phyloP scores from a whole-genome alignment of 2,888 invertebrate genomes.

The Entomobrya proxima region DNA sequence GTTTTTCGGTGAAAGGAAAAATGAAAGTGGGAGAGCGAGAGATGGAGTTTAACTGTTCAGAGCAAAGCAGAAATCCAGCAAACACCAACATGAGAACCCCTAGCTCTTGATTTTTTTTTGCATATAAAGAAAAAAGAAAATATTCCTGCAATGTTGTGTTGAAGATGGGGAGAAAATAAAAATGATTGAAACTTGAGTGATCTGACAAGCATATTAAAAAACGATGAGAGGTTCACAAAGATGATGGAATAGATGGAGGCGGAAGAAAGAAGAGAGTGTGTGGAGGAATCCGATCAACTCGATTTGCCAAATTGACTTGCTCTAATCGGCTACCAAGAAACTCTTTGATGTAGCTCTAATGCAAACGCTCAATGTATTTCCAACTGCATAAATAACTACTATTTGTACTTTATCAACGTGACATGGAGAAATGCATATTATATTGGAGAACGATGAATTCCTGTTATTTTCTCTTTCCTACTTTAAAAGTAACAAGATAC shows the following conservation, averaged over 20 bases:
- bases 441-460: too few relatives aligned
- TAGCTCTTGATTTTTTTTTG: too few relatives aligned
- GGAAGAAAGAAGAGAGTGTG: neutral
- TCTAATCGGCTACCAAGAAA: too few relatives aligned
- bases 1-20: neutral
- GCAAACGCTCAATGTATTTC: too few relatives aligned
- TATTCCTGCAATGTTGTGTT: too few relatives aligned
- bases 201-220: neutral
- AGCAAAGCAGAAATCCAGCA: neutral
- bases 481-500: too few relatives aligned
- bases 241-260: neutral
- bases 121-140: neutral
- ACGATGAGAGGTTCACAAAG: neutral
- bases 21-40: neutral
- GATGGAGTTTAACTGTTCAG: neutral
- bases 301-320: neutral
- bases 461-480: too few relatives aligned
- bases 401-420: too few relatives aligned
- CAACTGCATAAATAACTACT: too few relatives aligned
- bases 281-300: neutral
- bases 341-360: too few relatives aligned
- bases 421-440: too few relatives aligned
- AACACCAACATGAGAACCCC: neutral
- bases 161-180: neutral
- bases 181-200: constrained; percentile 3